Evolutionary conservation across 2,797 vertebrate species (phyloP).

Genomic region (Parotocinclus haroldoi): DNA sequence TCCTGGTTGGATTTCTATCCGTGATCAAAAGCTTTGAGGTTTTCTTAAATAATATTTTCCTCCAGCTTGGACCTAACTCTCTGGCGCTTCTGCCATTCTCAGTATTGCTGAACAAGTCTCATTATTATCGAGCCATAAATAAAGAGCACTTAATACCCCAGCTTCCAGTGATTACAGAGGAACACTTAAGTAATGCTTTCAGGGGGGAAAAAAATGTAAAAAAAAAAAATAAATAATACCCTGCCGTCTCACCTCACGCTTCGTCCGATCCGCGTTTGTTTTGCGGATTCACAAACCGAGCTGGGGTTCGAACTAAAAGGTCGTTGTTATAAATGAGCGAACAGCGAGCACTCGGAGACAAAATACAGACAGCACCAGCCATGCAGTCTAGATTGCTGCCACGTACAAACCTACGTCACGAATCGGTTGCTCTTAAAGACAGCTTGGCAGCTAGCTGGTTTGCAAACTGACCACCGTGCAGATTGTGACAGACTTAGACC

Average conservation of each 20-base stretch:
- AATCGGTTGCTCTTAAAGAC: no score
- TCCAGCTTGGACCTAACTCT: not conserved
- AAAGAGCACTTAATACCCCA: conserved; percentile 30
- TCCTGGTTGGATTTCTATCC: not conserved
- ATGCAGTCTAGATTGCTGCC: no score
- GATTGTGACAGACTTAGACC: no score
- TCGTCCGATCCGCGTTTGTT: conserved; percentile 21
- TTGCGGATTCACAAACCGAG: no score
- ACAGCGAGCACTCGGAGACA: no score
- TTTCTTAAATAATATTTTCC: conserved; percentile 12
- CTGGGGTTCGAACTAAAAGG: not conserved
- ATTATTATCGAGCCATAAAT: conserved; percentile 34
- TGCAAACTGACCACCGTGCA: no score
- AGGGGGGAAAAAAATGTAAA: conserved; percentile 16
- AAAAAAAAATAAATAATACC: no score
- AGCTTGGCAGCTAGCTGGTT: no score
- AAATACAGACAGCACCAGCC: no score
- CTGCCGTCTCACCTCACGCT: not conserved
- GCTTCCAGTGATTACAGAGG: conserved; percentile 25
- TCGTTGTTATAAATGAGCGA: no score
- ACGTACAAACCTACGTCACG: no score
- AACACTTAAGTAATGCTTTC: conserved; percentile 22
- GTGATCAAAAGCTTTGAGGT: not conserved
- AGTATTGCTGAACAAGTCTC: conserved; percentile 15
- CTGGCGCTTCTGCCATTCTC: conserved; percentile 5